These are phyloP conservation scores for Leptinotarsa texana DNA, from an alignment of 1,140 invertebrate genomes.

Conservation along the genomic window DNA sequence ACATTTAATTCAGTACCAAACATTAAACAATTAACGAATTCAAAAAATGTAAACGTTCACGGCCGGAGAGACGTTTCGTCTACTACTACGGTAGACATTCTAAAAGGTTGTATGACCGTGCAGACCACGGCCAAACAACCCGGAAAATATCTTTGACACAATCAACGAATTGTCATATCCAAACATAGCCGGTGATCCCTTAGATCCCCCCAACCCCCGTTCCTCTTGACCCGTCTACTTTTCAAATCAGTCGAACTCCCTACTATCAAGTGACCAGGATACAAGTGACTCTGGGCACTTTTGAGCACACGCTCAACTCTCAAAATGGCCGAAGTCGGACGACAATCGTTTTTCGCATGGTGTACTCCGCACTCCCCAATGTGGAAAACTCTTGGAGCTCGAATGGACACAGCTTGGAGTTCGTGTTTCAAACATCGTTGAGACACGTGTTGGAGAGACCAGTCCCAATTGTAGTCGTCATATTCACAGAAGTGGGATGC, in stretches of 20 bases:
- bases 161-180: constrained; percentile 52
- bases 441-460: constrained; percentile 92
- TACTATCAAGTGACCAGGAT: constrained; percentile 77
- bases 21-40: too few relatives aligned
- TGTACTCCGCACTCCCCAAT: constrained; percentile 98
- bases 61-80: too few relatives aligned
- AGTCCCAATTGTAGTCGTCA: constrained; percentile 99
- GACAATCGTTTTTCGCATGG: constrained; percentile 93
- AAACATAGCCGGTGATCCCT: constrained; percentile 57
- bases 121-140: too few relatives aligned
- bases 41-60: too few relatives aligned
- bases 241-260: constrained; percentile 70
- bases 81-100: too few relatives aligned
- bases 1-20: too few relatives aligned
- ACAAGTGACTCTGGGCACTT: constrained; percentile 79
- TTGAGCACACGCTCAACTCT: constrained; percentile 82
- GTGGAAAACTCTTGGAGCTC: constrained; percentile 93
- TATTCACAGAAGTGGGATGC: constrained; percentile 90
- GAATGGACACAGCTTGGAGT: constrained; percentile 83
- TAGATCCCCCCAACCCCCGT: constrained; percentile 94
- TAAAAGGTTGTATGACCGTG: too few relatives aligned
- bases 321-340: constrained; percentile 80
- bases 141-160: too few relatives aligned
- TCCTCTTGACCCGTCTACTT: constrained; percentile 88
- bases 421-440: constrained; percentile 81